Evolutionary conservation across 2,888 invertebrate genomes (phyloP), one percentile per base, ranked within the genome.

Genomic region (Scaptomyza flava): DNA sequence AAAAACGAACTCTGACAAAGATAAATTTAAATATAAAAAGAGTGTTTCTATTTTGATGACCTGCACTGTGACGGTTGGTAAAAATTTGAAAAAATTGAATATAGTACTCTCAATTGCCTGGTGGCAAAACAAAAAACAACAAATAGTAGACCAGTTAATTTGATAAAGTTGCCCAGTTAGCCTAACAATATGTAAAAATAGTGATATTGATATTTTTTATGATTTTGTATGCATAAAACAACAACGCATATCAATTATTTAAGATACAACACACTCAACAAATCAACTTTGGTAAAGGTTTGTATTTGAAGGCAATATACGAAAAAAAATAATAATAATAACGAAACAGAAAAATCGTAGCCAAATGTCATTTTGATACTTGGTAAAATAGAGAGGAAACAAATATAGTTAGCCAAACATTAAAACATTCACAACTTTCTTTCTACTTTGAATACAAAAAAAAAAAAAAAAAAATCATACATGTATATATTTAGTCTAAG

Each of bases 281-380:
- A 17, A 43, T 62, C 46, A 45, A 58, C 48, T 43, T 46, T 56
- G 78, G 54, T 50, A 56, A 77, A 76, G 76, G 76, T 81, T 81
- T 73, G 78, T 80, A 78, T 77, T 62, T 60, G 48, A 52, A 59
- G 54, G 43, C 57, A 60, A 41, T 45, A 52, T 31, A 58, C 27
- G 30, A 47, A 51, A 68, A 2, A 12, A 34, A 34, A 33, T 9
- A 33, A 33, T 8, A 9, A 11, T 9, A 4, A 33, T 33, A 38
- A 38, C 4, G 31, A 33, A 46, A 54, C n/a, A 36, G 17, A 31
- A 31, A 53, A 48, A 56, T 23, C 47, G 42, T 53, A 69, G 46
- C 64, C 75, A 75, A 77, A 77, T 78, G 81, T 73, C 78, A 66
- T 56, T 78, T 78, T 78, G 78, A 78, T 78, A 78, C 78, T 78